Conservation (phyloP, 2,113 vertebrate genomes). For the Okapia johnstoni region DNA sequence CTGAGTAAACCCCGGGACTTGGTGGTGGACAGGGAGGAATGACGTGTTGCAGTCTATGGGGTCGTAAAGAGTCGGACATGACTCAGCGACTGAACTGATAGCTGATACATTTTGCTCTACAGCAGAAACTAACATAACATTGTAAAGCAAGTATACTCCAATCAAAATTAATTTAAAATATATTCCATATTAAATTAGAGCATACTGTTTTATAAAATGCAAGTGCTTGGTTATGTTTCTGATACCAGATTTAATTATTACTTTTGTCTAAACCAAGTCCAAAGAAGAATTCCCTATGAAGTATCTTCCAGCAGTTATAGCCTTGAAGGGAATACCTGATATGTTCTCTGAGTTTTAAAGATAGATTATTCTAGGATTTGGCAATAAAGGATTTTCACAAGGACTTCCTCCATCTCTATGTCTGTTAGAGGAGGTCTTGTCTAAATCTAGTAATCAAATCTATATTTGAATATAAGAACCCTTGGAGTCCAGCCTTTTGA, state of each 20-base stretch:
- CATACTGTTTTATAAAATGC: not conserved
- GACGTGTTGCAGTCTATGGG: not conserved
- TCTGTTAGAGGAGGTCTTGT: not conserved
- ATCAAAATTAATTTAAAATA: not conserved
- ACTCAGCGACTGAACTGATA: not conserved
- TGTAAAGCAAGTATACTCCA: not conserved
- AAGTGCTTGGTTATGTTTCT: not conserved
- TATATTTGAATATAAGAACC: not conserved
- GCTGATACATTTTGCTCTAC: not conserved
- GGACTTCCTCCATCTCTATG: not conserved
- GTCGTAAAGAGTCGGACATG: fast-evolving
- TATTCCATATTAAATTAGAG: not conserved
- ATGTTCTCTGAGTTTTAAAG: not conserved
- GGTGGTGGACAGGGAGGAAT: not conserved
- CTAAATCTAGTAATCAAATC: not conserved
- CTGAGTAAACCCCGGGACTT: not conserved
- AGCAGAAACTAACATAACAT: not conserved
- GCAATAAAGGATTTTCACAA: not conserved
- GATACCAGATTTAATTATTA: not conserved
- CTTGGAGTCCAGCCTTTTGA: not conserved
- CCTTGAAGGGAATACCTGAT: not conserved
- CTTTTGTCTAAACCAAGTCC: not conserved
- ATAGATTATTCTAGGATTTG: not conserved
- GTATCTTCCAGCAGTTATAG: not conserved
- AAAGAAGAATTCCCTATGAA: not conserved